These are phyloP conservation scores for Silurus meridionalis DNA, from an alignment of 2,113 vertebrate genomes.

Conservation along the genomic window DNA sequence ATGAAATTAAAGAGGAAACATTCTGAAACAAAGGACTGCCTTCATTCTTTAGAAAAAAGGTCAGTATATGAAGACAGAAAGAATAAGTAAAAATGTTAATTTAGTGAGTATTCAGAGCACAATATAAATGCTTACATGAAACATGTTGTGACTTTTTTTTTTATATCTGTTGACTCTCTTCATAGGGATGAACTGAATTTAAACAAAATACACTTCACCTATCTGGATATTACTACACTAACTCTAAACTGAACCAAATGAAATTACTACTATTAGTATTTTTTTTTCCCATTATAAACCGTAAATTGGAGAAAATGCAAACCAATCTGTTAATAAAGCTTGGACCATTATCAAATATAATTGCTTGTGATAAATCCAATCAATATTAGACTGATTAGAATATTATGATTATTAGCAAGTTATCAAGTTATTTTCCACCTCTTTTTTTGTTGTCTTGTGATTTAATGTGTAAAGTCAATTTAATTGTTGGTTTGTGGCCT, in stretches of 20 bases:
- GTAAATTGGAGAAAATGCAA: background rate
- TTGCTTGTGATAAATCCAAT: background rate
- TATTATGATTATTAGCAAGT: background rate
- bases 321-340: background rate
- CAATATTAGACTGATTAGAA: background rate
- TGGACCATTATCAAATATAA: background rate
- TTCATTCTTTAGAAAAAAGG: constrained; percentile 4
- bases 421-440: background rate
- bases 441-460: background rate
- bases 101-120: background rate
- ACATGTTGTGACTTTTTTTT: background rate
- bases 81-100: background rate
- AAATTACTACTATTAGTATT: background rate
- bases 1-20: constrained; percentile 4
- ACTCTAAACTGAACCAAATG: background rate
- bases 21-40: background rate
- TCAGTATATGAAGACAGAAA: constrained; percentile 11
- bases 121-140: background rate
- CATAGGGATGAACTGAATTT: constrained; percentile 16
- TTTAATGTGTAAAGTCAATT: background rate
- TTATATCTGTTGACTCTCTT: background rate
- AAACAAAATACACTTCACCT: background rate
- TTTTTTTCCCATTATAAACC: background rate
- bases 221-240: background rate
- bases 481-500: background rate